Evolutionary conservation across 2,113 vertebrate species (phyloP).

Genomic region (Thinocorus orbignyianus): DNA sequence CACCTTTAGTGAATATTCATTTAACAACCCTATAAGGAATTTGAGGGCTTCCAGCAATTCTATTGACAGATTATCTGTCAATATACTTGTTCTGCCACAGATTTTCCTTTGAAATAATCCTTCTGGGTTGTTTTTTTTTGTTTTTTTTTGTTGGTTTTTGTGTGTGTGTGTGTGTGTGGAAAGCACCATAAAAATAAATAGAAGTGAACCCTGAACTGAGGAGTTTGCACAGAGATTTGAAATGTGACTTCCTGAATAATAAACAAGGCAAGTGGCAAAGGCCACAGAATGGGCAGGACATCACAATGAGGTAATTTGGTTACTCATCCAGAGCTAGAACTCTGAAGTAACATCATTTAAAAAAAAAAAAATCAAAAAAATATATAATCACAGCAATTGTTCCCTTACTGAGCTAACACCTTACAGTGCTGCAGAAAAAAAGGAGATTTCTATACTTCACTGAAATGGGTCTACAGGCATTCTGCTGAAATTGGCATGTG

Average conservation of each 20-base stretch:
- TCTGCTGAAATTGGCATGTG: background rate
- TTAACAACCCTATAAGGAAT: background rate
- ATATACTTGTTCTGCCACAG: background rate
- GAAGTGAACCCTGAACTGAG: background rate
- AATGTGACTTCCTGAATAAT: background rate
- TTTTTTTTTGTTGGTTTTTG: background rate
- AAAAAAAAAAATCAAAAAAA: background rate
- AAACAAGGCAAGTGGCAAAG: background rate
- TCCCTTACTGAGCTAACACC: background rate
- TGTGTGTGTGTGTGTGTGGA: too few relatives aligned
- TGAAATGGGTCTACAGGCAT: background rate
- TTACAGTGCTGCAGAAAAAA: background rate
- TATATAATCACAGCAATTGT: background rate
- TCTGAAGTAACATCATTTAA: background rate
- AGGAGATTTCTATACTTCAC: background rate
- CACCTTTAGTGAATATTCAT: background rate
- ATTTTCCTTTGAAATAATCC: background rate
- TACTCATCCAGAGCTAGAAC: background rate
- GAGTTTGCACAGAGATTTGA: background rate
- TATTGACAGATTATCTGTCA: background rate
- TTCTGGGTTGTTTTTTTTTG: too few relatives aligned
- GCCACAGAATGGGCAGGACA: background rate
- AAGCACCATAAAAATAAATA: background rate
- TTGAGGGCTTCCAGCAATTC: background rate
- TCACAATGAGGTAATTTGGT: background rate